Base-by-base conservation (phyloP, 2,797 vertebrate species). In the Dipus sagitta region DNA sequence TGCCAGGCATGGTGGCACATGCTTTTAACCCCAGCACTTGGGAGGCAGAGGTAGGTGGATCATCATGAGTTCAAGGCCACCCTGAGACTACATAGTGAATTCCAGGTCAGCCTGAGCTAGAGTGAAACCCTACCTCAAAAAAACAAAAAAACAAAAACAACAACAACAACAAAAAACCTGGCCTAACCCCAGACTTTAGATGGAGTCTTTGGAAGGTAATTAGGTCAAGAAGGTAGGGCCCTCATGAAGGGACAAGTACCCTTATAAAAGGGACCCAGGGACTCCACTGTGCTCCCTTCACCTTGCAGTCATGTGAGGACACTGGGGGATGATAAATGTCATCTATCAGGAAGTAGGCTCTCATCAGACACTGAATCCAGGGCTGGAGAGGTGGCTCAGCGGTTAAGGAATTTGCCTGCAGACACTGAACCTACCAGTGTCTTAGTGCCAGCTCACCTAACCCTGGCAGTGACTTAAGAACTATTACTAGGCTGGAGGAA, bases 361-460 rank as follows among this genome's bases (percentile, higher is more conserved):
- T 67, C 47, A 52, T 34, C 34, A 79, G 30, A 90, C 34, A 34
- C 30, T 30, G 52, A 38, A 47, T 47, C 47, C 47, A 47, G 47
- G 47, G 47, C 47, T 47, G 47, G 47, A 47, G 47, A 47, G 47
- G 11, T 47, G 47, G 47, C 47, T 47, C 47, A 47, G 47, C 47
- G 9, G 47, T 47, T 47, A 8, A 47, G 47, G 47, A 9, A 47
- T 47, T 47, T 47, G 47, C 47, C 47, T 47, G 47, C 34, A 79
- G 30, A 90, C 30, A 47, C 24, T 24, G 52, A 38, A 38, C 60
- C 70, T 42, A 28, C 23, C 42, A 30, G 18, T n/a, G 3, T 74
- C 76, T 47, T 89, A 72, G 14, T 62, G 60, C 75, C 64, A 88
- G 60, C n/a, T 88, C 87, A 74, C 24, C 80, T 86, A 95, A 89